Percentiles rank a stretch among this genome's conserved stretches.
phyloP scores from a whole-genome alignment of 2,888 invertebrate species.

The Matsumyia berberina region DNA sequence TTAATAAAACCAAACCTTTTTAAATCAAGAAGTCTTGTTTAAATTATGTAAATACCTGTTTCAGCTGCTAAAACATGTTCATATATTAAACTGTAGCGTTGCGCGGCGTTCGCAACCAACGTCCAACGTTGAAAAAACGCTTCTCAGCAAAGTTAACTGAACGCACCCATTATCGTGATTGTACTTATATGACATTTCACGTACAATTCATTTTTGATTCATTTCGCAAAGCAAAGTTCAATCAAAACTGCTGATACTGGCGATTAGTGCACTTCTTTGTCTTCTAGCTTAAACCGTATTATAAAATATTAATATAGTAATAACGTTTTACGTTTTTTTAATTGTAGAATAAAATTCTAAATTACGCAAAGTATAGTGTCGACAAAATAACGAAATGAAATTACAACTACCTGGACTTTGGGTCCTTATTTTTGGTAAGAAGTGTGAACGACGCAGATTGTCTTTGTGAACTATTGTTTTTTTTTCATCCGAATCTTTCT shows the following conservation, averaged over 20 bases:
- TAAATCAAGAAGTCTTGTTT: too few relatives aligned
- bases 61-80: too few relatives aligned
- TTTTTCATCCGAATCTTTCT: not conserved
- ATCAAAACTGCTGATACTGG: constrained; percentile 9
- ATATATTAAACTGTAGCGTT: too few relatives aligned
- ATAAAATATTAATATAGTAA: not conserved
- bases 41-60: too few relatives aligned
- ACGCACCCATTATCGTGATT: not conserved
- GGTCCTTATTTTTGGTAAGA: constrained; percentile 52
- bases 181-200: constrained; percentile 1
- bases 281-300: constrained; percentile 7
- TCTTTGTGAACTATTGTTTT: constrained; percentile 5
- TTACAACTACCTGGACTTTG: constrained; percentile 34
- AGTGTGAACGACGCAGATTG: constrained; percentile 28
- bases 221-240: not conserved
- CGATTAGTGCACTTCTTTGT: constrained; percentile 30
- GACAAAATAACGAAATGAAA: constrained; percentile 44
- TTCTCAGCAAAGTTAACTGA: not conserved
- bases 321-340: not conserved
- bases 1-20: too few relatives aligned
- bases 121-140: too few relatives aligned
- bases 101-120: too few relatives aligned
- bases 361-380: not conserved
- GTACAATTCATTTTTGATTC: constrained; percentile 7
- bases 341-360: not conserved